These are phyloP conservation scores for Neotoxoptera formosana DNA, from an alignment of 1,140 invertebrate genomes.

Conservation along the genomic window DNA sequence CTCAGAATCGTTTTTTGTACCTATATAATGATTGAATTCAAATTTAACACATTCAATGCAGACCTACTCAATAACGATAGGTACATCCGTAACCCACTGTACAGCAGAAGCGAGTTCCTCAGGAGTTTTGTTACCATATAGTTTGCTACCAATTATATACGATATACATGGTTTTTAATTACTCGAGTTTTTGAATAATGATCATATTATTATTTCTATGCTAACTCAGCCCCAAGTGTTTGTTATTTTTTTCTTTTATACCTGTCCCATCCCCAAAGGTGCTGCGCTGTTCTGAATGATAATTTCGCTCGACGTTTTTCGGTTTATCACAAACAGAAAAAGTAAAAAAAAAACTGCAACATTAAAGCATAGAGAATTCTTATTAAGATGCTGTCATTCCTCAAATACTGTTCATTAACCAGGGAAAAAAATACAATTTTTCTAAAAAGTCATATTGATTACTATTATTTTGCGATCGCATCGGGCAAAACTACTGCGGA, in stretches of 20 bases:
- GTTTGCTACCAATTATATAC: neutral
- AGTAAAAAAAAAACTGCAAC: neutral
- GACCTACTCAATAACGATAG: neutral
- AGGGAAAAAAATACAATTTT: neutral
- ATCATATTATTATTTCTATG: neutral
- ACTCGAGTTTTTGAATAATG: neutral
- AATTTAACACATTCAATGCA: neutral
- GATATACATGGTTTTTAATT: neutral
- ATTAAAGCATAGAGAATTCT: neutral
- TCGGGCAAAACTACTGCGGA: neutral
- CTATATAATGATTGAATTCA: neutral
- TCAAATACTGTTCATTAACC: neutral
- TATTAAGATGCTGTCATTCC: neutral
- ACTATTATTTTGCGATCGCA: neutral
- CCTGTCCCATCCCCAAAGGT: neutral
- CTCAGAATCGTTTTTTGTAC: neutral
- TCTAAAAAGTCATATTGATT: neutral
- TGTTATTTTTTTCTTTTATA: neutral
- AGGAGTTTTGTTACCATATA: neutral
- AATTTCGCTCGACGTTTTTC: neutral
- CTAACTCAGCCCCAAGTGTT: neutral
- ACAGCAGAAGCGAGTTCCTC: neutral
- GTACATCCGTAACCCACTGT: too few relatives aligned
- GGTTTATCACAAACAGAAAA: neutral
- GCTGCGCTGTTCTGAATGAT: conserved; percentile 23